phyloP scores from a whole-genome alignment of 2,888 invertebrate species.

The Ferdinandea cuprea region DNA sequence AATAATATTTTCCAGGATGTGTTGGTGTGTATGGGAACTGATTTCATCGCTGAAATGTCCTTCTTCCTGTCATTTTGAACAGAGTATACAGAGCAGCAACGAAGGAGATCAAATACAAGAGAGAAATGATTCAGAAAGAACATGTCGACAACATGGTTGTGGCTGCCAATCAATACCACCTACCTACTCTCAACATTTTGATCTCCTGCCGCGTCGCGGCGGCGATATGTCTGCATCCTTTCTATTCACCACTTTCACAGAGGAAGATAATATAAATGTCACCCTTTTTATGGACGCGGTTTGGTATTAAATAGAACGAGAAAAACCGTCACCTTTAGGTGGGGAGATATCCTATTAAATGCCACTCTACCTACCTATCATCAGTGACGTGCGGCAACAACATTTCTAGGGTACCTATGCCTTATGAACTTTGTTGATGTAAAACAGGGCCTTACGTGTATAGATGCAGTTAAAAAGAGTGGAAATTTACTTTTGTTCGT shows the following conservation, averaged over 20 bases:
- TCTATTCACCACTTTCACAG: neutral
- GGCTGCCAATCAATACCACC: conserved; percentile 57
- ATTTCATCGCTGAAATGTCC: conserved; percentile 50
- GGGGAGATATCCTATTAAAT: conserved; percentile 53
- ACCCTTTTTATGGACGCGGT: conserved; percentile 61
- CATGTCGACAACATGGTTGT: conserved; percentile 43
- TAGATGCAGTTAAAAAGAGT: too few species aligned
- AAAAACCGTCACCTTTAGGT: conserved; percentile 47
- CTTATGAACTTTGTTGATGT: too few species aligned
- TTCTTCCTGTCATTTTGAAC: conserved; percentile 38
- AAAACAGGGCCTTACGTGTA: too few species aligned
- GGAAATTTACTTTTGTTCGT: too few species aligned
- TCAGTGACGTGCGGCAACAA: too few species aligned
- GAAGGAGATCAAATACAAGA: conserved; percentile 38
- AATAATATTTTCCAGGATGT: conserved; percentile 28
- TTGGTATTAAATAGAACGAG: conserved; percentile 63
- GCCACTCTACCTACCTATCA: conserved; percentile 29
- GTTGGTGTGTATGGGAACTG: conserved; percentile 13
- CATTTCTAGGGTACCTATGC: too few species aligned
- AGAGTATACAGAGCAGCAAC: neutral
- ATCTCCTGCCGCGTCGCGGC: conserved; percentile 1
- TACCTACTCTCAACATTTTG: conserved; percentile 26
- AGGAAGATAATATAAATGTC: conserved; percentile 45
- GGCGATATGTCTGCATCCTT: neutral
- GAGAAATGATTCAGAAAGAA: conserved; percentile 40